Evolutionary conservation across 2,113 vertebrate genomes (phyloP).

Genomic region (Callocephalon fimbriatum): DNA sequence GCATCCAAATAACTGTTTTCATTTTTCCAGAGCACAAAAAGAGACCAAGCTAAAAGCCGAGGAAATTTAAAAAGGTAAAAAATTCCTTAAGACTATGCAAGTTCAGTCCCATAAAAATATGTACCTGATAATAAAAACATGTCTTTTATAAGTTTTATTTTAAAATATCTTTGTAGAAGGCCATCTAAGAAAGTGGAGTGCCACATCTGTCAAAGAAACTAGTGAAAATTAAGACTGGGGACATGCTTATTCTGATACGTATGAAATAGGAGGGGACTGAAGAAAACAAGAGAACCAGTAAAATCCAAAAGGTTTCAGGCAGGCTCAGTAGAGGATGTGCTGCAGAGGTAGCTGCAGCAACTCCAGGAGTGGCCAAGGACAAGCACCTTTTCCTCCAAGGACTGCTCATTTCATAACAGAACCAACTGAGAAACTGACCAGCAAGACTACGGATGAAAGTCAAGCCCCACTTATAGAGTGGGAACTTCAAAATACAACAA

Average conservation of each 20-base stretch:
- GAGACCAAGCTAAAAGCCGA: neutral
- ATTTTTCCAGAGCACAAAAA: neutral
- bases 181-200: neutral
- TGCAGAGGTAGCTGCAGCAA: neutral
- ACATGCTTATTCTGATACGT: neutral
- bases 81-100: neutral
- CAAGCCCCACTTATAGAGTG: neutral
- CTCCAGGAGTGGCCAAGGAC: neutral
- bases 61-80: neutral
- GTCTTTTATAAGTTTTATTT: neutral
- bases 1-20: neutral
- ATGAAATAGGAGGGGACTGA: neutral
- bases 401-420: neutral
- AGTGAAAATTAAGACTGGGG: neutral
- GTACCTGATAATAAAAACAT: neutral
- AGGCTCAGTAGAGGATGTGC: neutral
- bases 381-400: neutral
- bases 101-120: neutral
- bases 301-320: neutral
- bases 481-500: neutral
- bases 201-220: neutral
- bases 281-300: neutral
- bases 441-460: neutral
- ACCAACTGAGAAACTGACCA: neutral
- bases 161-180: neutral